A percentile compares a stretch with the other conserved stretches of the same genome.
Conservation (phyloP, 2,888 invertebrate species). For the Cephus rjabovi region DNA sequence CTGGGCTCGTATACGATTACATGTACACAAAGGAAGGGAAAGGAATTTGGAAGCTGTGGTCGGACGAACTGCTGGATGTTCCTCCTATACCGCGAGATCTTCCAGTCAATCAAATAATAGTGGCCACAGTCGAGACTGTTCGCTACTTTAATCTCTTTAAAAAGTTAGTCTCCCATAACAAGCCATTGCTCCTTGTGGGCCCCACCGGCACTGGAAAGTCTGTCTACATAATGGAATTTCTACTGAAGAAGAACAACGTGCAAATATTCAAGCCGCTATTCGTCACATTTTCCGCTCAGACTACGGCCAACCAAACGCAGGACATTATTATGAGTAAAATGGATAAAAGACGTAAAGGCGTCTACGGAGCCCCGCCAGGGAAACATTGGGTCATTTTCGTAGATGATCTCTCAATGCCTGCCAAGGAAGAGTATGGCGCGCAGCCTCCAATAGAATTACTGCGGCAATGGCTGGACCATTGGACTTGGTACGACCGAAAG, state of each 20-base stretch:
- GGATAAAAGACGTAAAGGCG: constrained; percentile 89
- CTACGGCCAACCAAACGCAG: constrained; percentile 93
- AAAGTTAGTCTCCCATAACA: constrained; percentile 82
- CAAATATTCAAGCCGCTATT: constrained; percentile 85
- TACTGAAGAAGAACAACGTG: constrained; percentile 83
- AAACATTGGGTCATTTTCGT: constrained; percentile 87
- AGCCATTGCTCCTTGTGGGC: constrained; percentile 88
- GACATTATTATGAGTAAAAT: constrained; percentile 95
- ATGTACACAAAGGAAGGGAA: constrained; percentile 90
- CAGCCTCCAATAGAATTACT: constrained; percentile 95
- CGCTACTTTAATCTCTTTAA: constrained; percentile 84
- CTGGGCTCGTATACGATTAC: constrained; percentile 88
- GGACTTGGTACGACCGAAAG: constrained; percentile 89
- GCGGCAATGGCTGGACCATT: constrained; percentile 90
- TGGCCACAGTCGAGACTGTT: constrained; percentile 91
- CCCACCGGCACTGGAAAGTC: constrained; percentile 97
- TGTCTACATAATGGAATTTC: constrained; percentile 86
- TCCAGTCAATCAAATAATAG: constrained; percentile 93
- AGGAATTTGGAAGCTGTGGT: constrained; percentile 93
- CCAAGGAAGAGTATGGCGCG: constrained; percentile 89
- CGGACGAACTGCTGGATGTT: constrained; percentile 80
- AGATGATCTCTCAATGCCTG: constrained; percentile 95
- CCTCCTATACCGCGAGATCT: constrained; percentile 87
- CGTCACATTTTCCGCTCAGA: constrained; percentile 94
- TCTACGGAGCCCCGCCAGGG: constrained; percentile 56